Conservation (phyloP, 92 coral and sea anemone genomes). For the Scolanthus callimorphus region DNA sequence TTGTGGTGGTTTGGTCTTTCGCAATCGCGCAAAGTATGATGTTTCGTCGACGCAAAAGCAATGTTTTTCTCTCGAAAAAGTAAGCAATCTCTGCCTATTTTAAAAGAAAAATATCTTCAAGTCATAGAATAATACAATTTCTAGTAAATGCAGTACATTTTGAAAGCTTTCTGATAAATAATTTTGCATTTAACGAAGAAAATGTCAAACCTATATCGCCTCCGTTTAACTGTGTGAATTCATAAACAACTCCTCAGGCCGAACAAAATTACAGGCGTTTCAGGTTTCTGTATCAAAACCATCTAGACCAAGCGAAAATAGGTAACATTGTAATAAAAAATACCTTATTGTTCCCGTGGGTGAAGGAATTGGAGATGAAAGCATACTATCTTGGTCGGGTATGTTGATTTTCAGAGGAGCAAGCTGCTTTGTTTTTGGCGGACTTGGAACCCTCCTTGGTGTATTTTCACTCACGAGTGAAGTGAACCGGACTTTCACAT, state of each 20-base stretch:
- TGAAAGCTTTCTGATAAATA: too few relatives aligned
- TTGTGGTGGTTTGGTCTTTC: conserved; percentile 11
- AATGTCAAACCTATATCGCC: too few relatives aligned
- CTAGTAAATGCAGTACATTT: too few relatives aligned
- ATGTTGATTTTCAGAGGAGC: conserved; percentile 96
- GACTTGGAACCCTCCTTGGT: conserved; percentile 90
- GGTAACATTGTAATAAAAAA: too few relatives aligned
- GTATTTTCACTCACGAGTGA: conserved; percentile 80
- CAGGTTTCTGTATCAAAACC: too few relatives aligned
- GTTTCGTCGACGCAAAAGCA: background rate
- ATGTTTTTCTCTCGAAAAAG: background rate
- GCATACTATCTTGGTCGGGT: conserved; percentile 75
- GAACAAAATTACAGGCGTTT: too few relatives aligned
- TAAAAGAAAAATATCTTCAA: too few relatives aligned
- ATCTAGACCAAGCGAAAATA: too few relatives aligned
- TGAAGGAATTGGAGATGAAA: conserved; percentile 93
- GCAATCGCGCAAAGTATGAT: background rate
- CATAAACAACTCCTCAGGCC: too few relatives aligned
- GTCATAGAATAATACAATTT: too few relatives aligned
- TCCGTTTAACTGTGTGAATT: too few relatives aligned
- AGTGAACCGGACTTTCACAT: conserved; percentile 92
- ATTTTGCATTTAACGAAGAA: too few relatives aligned
- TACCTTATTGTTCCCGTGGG: conserved; percentile 98
- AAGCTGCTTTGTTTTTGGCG: conserved; percentile 85
- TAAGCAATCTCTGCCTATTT: background rate